phyloP scores from a whole-genome alignment of 1,140 invertebrate species.

The Drosophila seguyi region DNA sequence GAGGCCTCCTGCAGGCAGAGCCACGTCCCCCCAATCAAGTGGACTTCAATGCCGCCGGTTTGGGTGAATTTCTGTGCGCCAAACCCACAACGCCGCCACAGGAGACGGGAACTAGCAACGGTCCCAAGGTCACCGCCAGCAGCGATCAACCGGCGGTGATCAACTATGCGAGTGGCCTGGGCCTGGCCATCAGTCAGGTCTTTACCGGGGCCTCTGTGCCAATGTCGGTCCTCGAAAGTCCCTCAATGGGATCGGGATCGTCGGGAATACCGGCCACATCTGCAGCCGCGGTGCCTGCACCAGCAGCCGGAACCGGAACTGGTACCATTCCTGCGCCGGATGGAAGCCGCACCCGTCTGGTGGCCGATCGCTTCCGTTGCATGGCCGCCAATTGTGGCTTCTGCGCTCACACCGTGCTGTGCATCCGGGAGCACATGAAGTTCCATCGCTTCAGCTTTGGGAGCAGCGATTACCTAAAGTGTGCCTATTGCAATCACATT shows the following conservation, averaged over 20 bases:
- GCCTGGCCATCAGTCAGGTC: constrained; percentile 51
- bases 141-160: constrained; percentile 24
- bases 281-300: too few relatives aligned
- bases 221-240: not conserved
- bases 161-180: constrained; percentile 48
- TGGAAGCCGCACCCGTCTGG: not conserved
- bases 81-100: constrained; percentile 5
- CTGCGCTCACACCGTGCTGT: constrained; percentile 52
- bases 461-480: constrained; percentile 36
- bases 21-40: constrained; percentile 37
- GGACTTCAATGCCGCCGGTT: constrained; percentile 35
- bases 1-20: constrained; percentile 26
- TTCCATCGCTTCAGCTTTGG: constrained; percentile 55
- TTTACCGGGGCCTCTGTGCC: constrained; percentile 27
- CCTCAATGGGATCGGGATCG: not conserved
- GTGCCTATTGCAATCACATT: constrained; percentile 48
- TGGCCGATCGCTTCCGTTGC: constrained; percentile 58
- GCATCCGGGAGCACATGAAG: constrained; percentile 59
- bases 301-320: not conserved
- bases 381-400: constrained; percentile 59
- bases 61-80: constrained; percentile 39
- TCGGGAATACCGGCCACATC: not conserved
- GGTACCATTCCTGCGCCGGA: not conserved
- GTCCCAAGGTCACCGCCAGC: not conserved
- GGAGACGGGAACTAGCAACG: not conserved